Evolutionary conservation across 2,888 invertebrate species (phyloP).

Genomic region (Drosophila neutralis): DNA sequence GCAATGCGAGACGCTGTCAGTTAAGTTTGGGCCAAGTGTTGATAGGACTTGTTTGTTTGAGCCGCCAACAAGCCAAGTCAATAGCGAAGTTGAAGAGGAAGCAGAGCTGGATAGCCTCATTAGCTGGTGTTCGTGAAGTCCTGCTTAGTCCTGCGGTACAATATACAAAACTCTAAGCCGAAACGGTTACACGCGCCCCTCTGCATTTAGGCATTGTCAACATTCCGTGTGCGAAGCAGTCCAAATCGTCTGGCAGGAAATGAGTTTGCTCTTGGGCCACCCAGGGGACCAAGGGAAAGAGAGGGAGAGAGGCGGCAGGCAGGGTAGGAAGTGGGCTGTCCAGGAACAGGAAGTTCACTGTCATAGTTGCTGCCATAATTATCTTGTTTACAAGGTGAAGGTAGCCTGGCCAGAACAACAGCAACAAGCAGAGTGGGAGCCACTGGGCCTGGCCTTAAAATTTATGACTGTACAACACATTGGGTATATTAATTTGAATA

Average conservation of each 20-base stretch:
- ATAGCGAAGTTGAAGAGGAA: slow-evolving; percentile 44
- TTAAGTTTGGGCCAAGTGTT: slow-evolving; percentile 38
- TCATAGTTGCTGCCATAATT: slow-evolving; percentile 81
- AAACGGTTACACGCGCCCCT: slow-evolving; percentile 25
- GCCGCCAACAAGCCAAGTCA: slow-evolving; percentile 72
- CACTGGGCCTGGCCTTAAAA: slow-evolving; percentile 56
- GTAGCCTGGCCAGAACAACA: slow-evolving; percentile 52
- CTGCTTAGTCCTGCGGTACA: slow-evolving; percentile 28
- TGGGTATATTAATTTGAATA: slow-evolving; percentile 82
- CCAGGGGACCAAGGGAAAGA: slow-evolving; percentile 21
- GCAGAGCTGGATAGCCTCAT: slow-evolving; percentile 51
- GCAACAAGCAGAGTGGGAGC: slow-evolving; percentile 20
- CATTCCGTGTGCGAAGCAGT: slow-evolving; percentile 70
- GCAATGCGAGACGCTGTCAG: slow-evolving; percentile 3
- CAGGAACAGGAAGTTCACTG: slow-evolving; percentile 76
- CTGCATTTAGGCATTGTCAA: slow-evolving; percentile 61
- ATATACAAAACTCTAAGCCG: slow-evolving; percentile 45
- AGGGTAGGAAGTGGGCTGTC: slow-evolving; percentile 18
- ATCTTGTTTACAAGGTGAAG: slow-evolving; percentile 82
- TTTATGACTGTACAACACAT: slow-evolving; percentile 78
- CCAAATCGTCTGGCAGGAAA: slow-evolving; percentile 76
- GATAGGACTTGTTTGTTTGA: slow-evolving; percentile 55
- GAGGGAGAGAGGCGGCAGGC: background rate
- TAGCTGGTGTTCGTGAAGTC: slow-evolving; percentile 38
- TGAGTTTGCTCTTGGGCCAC: slow-evolving; percentile 67